Percentiles rank a stretch among this genome's conserved stretches.
These are phyloP conservation scores for Rhinella marina DNA, from an alignment of 2,797 vertebrate species.

Conservation along the genomic window DNA sequence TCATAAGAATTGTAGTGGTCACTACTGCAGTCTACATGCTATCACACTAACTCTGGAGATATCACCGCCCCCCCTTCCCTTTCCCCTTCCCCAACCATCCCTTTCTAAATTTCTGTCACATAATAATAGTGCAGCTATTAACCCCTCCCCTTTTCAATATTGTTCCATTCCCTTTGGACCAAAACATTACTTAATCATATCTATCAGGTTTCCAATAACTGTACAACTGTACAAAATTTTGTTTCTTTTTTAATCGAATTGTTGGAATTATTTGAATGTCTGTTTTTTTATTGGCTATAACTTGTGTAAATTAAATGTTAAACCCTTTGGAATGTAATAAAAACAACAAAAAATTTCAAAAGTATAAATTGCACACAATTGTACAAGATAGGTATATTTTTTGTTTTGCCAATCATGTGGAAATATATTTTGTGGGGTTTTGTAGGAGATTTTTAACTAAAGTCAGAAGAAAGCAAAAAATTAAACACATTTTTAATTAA, in stretches of 20 bases:
- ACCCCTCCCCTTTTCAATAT: background rate
- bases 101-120: constrained; percentile 5
- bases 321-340: background rate
- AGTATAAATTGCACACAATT: background rate
- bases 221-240: background rate
- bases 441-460: background rate
- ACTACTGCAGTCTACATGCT: background rate
- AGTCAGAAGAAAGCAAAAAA: background rate
- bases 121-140: background rate
- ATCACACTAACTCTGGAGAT: background rate
- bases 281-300: background rate
- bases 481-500: background rate
- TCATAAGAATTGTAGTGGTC: background rate
- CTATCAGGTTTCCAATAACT: background rate
- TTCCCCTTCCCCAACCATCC: no score
- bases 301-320: background rate
- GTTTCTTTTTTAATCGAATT: background rate
- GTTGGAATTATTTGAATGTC: no score
- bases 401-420: background rate
- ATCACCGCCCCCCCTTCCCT: background rate
- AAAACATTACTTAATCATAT: background rate
- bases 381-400: no score
- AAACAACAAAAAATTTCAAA: background rate
- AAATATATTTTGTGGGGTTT: background rate
- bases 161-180: background rate